A percentile compares a stretch with the other conserved stretches of the same genome.
phyloP scores from a whole-genome alignment of 2,888 invertebrate genomes.

The Sarcophaga rosellei region DNA sequence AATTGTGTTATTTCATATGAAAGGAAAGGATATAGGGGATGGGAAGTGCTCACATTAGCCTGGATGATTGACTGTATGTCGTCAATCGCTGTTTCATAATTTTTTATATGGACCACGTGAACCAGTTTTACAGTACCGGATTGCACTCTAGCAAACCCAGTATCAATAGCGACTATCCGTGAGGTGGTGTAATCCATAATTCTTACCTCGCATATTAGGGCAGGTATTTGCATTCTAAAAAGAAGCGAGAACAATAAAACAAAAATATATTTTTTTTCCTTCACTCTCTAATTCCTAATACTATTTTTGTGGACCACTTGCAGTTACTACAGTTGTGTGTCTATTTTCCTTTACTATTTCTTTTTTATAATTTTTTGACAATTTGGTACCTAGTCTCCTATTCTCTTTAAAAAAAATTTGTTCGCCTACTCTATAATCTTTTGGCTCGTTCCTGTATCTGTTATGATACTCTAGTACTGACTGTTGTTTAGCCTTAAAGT shows the following conservation, averaged over 20 bases:
- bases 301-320: slow-evolving; percentile 57
- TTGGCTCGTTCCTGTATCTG: slow-evolving; percentile 2
- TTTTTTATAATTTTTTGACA: slow-evolving; percentile 14
- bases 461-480: neutral
- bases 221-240: too few relatives aligned
- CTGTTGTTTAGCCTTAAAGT: slow-evolving; percentile 19
- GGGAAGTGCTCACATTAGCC: too few relatives aligned
- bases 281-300: slow-evolving; percentile 45
- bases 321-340: neutral
- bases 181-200: slow-evolving; percentile 56
- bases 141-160: slow-evolving; percentile 51
- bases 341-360: slow-evolving; percentile 11
- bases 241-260: too few relatives aligned
- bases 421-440: neutral
- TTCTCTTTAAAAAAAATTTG: slow-evolving; percentile 4
- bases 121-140: slow-evolving; percentile 56
- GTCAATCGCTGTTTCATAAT: slow-evolving; percentile 26
- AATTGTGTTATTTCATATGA: neutral
- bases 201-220: neutral
- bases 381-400: slow-evolving; percentile 16
- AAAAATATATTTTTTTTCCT: neutral
- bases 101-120: slow-evolving; percentile 49
- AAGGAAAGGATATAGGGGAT: neutral
- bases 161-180: slow-evolving; percentile 45
- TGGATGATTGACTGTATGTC: slow-evolving; percentile 6